Conservation (phyloP, 2,113 vertebrate species). For the Myrmecophaga tridactyla region DNA sequence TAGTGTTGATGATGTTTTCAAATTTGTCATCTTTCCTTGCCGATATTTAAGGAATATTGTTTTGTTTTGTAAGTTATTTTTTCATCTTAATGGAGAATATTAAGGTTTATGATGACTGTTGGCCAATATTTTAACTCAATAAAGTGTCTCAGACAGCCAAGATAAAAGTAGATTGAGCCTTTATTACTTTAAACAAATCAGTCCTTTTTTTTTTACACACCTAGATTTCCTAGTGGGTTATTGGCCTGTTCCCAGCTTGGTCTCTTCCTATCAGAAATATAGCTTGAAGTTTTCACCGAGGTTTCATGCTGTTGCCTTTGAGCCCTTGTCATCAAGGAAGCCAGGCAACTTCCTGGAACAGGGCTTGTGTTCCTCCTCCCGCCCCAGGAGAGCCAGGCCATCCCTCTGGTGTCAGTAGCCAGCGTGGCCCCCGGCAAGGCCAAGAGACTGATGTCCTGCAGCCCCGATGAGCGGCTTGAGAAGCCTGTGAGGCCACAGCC, state of each 20-base stretch:
- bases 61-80: no score
- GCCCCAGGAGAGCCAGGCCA: conserved; percentile 90
- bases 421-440: conserved; percentile 83
- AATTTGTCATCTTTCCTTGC: neutral
- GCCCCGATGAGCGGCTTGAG: conserved; percentile 81
- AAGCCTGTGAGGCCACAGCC: conserved; percentile 73
- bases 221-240: no score
- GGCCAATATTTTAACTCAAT: neutral
- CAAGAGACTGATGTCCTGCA: conserved; percentile 79
- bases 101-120: neutral
- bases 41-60: neutral
- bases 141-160: neutral
- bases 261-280: neutral
- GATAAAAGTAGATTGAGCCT: neutral
- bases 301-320: no score
- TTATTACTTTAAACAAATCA: no score
- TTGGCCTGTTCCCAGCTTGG: neutral
- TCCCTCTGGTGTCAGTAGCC: conserved; percentile 88
- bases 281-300: neutral
- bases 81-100: neutral
- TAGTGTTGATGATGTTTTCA: neutral
- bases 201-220: neutral
- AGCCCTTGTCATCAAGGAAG: neutral
- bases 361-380: neutral
- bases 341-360: neutral